These are phyloP conservation scores for Telenomus remus DNA, from an alignment of 1,140 invertebrate genomes.

Conservation along the genomic window DNA sequence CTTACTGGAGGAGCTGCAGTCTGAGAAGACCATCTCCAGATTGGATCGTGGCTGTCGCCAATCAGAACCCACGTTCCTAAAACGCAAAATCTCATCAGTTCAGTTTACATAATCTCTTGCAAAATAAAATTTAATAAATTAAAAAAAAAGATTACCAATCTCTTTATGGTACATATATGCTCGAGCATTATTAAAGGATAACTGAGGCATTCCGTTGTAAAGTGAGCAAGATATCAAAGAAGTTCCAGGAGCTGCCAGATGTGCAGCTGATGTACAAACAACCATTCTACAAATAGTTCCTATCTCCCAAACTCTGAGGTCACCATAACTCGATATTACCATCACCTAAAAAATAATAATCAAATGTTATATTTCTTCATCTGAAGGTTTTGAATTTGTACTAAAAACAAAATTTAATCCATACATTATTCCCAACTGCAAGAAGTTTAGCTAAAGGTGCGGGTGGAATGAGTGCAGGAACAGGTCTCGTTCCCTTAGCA, in stretches of 20 bases:
- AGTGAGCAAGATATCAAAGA: conserved; percentile 68
- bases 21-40: conserved; percentile 73
- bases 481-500: conserved; percentile 75
- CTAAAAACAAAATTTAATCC: too few relatives aligned
- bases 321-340: conserved; percentile 72
- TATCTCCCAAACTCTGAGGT: conserved; percentile 73
- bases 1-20: conserved; percentile 63
- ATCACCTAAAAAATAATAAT: conserved; percentile 63
- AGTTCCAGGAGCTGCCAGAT: conserved; percentile 68
- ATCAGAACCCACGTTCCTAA: conserved; percentile 74
- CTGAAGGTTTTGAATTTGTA: too few relatives aligned
- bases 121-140: background rate
- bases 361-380: background rate
- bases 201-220: conserved; percentile 72
- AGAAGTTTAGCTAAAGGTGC: conserved; percentile 76
- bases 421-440: conserved; percentile 68
- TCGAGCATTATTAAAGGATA: conserved; percentile 71
- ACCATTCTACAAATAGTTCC: conserved; percentile 66
- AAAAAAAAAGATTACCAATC: conserved; percentile 63
- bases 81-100: conserved; percentile 9
- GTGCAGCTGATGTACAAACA: conserved; percentile 70
- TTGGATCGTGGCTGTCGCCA: conserved; percentile 74
- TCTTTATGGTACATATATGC: conserved; percentile 73
- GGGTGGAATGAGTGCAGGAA: conserved; percentile 80
- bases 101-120: too few relatives aligned